These are phyloP conservation scores for Mergus octosetaceus DNA, from an alignment of 2,797 vertebrate genomes.

Conservation along the genomic window DNA sequence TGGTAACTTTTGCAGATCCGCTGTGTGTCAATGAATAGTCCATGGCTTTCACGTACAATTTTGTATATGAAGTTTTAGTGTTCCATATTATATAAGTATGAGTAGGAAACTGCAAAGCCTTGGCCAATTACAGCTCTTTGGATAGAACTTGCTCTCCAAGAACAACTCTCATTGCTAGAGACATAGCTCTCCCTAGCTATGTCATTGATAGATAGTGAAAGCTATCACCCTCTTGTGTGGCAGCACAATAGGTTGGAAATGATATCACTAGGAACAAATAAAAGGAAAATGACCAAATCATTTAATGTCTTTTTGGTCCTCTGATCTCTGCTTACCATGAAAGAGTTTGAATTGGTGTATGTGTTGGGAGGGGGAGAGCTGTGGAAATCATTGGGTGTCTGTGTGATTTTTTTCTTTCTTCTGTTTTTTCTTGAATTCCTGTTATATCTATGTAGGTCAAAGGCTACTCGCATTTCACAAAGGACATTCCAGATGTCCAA, in stretches of 20 bases:
- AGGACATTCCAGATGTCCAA: not conserved
- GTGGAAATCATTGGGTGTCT: not conserved
- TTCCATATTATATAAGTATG: not conserved
- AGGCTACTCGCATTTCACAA: not conserved
- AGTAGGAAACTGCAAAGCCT: not conserved
- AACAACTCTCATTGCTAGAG: not conserved
- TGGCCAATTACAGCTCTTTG: not conserved
- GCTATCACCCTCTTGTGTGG: not conserved
- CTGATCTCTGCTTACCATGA: not conserved
- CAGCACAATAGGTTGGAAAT: not conserved
- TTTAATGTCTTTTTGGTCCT: not conserved
- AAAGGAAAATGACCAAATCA: not conserved
- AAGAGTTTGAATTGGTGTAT: not conserved
- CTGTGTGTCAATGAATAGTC: not conserved
- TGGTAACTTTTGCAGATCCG: not conserved
- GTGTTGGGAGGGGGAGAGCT: rapidly evolving
- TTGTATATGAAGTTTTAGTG: not conserved
- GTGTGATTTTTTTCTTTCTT: not conserved
- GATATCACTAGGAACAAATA: not conserved
- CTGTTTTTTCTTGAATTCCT: not conserved
- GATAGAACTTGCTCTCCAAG: not conserved
- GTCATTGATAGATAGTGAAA: too few species aligned
- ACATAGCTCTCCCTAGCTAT: too few species aligned
- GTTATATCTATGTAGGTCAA: not conserved
- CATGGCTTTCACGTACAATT: not conserved